These are phyloP conservation scores for Rhopalosiphum maidis DNA, from an alignment of 1,140 invertebrate species.

Conservation along the genomic window DNA sequence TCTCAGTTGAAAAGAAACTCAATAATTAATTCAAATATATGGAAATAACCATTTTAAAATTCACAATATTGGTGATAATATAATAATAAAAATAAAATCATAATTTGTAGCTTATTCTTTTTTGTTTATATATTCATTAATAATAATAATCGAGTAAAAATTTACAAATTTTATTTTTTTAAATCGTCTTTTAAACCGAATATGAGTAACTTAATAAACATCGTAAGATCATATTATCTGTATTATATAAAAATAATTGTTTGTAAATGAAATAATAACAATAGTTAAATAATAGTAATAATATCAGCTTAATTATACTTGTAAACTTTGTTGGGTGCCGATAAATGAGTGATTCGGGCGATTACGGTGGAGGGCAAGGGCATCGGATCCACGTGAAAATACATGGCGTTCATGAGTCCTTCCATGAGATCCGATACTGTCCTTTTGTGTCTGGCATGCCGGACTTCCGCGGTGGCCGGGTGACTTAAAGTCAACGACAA, in stretches of 20 bases:
- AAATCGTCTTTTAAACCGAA: background rate
- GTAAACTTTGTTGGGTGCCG: slow-evolving; percentile 18
- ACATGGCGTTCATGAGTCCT: slow-evolving; percentile 35
- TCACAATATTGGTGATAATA: background rate
- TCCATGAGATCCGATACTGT: slow-evolving; percentile 45
- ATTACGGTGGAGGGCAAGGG: slow-evolving; percentile 41
- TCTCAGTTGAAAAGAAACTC: background rate
- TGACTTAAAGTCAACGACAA: background rate
- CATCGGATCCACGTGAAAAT: slow-evolving; percentile 8
- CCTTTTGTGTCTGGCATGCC: slow-evolving; percentile 26
- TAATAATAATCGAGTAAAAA: background rate
- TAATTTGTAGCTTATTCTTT: background rate
- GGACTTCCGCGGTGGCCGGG: background rate
- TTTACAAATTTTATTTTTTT: background rate
- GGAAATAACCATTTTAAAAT: background rate
- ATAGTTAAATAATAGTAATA: background rate
- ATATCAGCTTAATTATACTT: background rate
- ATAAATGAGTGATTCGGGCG: background rate
- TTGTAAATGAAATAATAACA: background rate
- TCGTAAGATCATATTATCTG: background rate
- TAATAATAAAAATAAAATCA: background rate
- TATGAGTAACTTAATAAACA: background rate
- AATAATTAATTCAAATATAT: background rate
- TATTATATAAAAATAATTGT: no score
- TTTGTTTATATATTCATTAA: background rate